Conservation (phyloP, 2,797 vertebrate genomes). For the Myioborus miniatus region DNA sequence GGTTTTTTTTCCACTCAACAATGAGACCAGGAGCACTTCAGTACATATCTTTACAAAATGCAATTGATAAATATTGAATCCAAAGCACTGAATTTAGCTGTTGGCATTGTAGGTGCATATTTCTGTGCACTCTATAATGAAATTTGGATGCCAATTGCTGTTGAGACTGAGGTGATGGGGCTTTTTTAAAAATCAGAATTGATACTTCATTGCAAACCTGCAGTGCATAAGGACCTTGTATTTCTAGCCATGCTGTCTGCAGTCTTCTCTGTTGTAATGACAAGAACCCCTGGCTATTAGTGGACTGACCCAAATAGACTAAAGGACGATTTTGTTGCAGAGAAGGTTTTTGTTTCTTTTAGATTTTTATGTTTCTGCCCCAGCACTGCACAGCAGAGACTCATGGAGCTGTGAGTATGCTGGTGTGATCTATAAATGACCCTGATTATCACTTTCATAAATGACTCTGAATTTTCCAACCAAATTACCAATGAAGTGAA, state of each 20-base stretch:
- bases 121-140: background rate
- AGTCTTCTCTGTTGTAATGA: background rate
- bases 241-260: background rate
- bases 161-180: background rate
- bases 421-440: conserved; percentile 1
- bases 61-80: background rate
- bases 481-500: conserved; percentile 1
- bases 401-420: background rate
- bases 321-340: background rate
- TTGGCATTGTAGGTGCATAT: background rate
- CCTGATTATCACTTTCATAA: conserved; percentile 18
- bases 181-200: background rate
- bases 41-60: background rate
- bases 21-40: background rate
- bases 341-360: background rate
- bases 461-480: conserved; percentile 13
- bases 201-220: background rate
- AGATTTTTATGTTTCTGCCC: background rate
- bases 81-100: background rate
- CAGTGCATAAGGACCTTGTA: background rate
- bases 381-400: background rate
- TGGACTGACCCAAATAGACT: background rate
- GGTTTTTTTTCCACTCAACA: background rate
- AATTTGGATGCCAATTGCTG: background rate
- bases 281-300: background rate